Conservation (phyloP, 2,888 invertebrate species). For the Prosapia bicincta region DNA sequence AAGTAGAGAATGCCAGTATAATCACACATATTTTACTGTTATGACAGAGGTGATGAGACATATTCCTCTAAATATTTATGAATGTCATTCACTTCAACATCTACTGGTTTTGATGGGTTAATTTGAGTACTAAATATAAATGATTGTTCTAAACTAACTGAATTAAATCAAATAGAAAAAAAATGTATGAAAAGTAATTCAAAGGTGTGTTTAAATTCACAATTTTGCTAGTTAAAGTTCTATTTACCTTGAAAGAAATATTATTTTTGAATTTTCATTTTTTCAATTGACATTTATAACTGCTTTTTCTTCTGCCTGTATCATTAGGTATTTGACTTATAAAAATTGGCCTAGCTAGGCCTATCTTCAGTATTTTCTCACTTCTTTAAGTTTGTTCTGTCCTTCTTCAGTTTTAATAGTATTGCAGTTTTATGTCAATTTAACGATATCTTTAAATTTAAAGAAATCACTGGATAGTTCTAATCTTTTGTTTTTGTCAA, state of each 20-base stretch:
- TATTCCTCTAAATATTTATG: neutral
- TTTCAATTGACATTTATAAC: slow-evolving; percentile 3
- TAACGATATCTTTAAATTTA: too few species aligned
- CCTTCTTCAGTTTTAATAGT: neutral
- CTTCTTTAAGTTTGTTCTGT: neutral
- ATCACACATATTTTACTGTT: slow-evolving; percentile 11
- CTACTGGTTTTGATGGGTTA: slow-evolving; percentile 9
- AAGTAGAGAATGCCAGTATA: slow-evolving; percentile 8
- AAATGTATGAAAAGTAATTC: slow-evolving; percentile 3
- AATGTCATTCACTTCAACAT: slow-evolving; percentile 7
- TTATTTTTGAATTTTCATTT: slow-evolving; percentile 2
- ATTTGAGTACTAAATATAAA: slow-evolving; percentile 3
- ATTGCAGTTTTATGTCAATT: neutral
- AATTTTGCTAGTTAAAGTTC: slow-evolving; percentile 8
- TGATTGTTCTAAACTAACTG: slow-evolving; percentile 9
- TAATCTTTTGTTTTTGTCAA: neutral
- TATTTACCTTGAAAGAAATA: slow-evolving; percentile 6
- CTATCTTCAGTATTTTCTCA: neutral
- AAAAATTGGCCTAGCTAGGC: neutral
- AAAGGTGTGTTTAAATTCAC: slow-evolving; percentile 8
- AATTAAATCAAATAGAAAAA: slow-evolving; percentile 7
- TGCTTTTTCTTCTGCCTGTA: neutral
- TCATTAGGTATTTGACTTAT: neutral
- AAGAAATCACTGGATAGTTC: neutral
- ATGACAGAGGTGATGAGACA: slow-evolving; percentile 8